A percentile compares a stretch with the other conserved stretches of the same genome.
These are phyloP conservation scores for Spodoptera picta DNA, from an alignment of 2,888 invertebrate species.

Conservation along the genomic window DNA sequence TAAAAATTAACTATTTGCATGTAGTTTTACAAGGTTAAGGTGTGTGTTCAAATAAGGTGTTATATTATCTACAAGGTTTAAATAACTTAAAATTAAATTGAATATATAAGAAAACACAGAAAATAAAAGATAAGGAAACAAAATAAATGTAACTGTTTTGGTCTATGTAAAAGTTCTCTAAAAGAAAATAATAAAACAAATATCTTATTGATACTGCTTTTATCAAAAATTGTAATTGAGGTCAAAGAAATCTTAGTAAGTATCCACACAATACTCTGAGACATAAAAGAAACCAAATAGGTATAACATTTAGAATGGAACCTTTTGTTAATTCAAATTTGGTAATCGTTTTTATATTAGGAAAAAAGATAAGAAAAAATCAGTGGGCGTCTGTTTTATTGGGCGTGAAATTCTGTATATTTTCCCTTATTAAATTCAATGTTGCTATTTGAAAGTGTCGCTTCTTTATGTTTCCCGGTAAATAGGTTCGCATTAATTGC, in stretches of 20 bases:
- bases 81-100: no score
- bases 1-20: no score
- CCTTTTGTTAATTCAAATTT: conserved; percentile 13
- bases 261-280: conserved; percentile 10
- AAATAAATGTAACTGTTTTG: no score
- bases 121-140: no score
- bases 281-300: conserved; percentile 6
- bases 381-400: background rate
- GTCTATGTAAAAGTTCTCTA: no score
- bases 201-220: conserved; percentile 28
- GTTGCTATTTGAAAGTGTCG: background rate
- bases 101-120: no score
- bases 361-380: conserved; percentile 21
- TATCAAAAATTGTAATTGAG: conserved; percentile 20
- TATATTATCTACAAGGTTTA: no score
- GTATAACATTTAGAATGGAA: background rate
- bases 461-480: conserved; percentile 1
- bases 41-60: no score
- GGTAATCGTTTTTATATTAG: conserved; percentile 5
- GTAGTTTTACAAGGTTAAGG: no score
- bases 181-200: background rate
- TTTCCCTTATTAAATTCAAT: background rate
- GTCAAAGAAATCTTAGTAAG: conserved; percentile 28
- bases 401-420: conserved; percentile 1
- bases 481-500: conserved; percentile 6